Conservation (phyloP, 2,113 vertebrate species). For the Oryzias curvinotus region DNA sequence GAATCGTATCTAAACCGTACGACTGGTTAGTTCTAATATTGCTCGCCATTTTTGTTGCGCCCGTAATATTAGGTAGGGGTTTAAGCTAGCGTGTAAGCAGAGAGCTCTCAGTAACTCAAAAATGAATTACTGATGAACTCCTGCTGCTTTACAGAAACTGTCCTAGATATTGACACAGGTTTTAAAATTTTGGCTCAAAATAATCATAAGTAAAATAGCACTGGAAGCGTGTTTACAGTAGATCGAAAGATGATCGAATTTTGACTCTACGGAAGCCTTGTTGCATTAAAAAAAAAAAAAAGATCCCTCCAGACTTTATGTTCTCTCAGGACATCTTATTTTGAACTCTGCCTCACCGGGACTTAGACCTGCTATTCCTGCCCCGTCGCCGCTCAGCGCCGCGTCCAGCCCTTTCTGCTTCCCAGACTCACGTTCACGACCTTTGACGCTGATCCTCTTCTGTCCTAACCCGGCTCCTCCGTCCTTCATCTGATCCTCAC, state of each 20-base stretch:
- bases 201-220: too few species aligned
- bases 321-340: constrained; percentile 13
- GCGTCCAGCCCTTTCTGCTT: constrained; percentile 21
- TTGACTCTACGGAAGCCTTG: constrained; percentile 26
- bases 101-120: too few species aligned
- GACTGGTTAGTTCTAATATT: too few species aligned
- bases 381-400: constrained; percentile 4
- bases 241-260: neutral
- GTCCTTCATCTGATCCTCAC: neutral
- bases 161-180: too few species aligned
- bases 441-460: neutral
- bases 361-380: constrained; percentile 21
- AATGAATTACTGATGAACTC: too few species aligned
- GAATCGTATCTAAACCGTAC: too few species aligned
- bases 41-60: too few species aligned
- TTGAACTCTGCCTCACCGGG: neutral
- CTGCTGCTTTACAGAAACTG: too few species aligned
- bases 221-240: too few species aligned
- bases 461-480: neutral
- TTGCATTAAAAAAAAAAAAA: constrained; percentile 35
- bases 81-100: too few species aligned
- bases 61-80: too few species aligned
- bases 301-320: constrained; percentile 8
- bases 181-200: too few species aligned
- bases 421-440: constrained; percentile 4